These are phyloP conservation scores for Calidris pugnax DNA, from an alignment of 2,113 vertebrate genomes.

Conservation along the genomic window DNA sequence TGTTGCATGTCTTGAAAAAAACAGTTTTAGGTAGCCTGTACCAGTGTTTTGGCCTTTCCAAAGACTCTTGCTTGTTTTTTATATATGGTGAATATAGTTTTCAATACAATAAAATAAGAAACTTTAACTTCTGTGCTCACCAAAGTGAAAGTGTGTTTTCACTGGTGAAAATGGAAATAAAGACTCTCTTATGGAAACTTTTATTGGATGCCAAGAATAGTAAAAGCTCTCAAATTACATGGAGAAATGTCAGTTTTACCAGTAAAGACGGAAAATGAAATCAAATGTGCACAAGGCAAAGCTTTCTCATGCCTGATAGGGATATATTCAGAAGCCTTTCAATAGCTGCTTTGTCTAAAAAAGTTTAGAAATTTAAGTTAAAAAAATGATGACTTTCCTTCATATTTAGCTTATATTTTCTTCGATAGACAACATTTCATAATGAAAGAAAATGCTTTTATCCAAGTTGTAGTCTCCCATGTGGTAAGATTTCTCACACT, in stretches of 20 bases:
- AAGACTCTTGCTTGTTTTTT: neutral
- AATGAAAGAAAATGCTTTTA: neutral
- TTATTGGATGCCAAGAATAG: slow-evolving; percentile 44
- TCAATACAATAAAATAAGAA: slow-evolving; percentile 19
- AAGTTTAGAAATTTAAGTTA: slow-evolving; percentile 25
- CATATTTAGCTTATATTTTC: neutral
- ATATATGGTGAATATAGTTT: neutral
- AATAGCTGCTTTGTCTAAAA: slow-evolving; percentile 41
- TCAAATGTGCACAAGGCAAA: neutral
- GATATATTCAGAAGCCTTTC: slow-evolving; percentile 10
- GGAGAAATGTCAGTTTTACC: slow-evolving; percentile 43
- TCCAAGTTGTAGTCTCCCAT: neutral
- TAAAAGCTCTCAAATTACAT: slow-evolving; percentile 50
- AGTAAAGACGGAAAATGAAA: slow-evolving; percentile 51
- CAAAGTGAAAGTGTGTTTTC: slow-evolving; percentile 30
- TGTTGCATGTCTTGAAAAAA: neutral
- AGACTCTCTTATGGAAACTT: slow-evolving; percentile 29
- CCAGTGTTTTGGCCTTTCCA: neutral
- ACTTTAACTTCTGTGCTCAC: neutral
- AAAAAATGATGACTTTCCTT: neutral
- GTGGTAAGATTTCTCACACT: neutral
- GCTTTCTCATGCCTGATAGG: slow-evolving; percentile 33
- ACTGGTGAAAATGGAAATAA: slow-evolving; percentile 39
- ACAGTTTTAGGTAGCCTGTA: neutral
- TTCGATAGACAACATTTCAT: neutral